A percentile compares a stretch with the other conserved stretches of the same genome.
phyloP scores from a whole-genome alignment of 2,797 vertebrate species.

The Eidolon dupreanum region DNA sequence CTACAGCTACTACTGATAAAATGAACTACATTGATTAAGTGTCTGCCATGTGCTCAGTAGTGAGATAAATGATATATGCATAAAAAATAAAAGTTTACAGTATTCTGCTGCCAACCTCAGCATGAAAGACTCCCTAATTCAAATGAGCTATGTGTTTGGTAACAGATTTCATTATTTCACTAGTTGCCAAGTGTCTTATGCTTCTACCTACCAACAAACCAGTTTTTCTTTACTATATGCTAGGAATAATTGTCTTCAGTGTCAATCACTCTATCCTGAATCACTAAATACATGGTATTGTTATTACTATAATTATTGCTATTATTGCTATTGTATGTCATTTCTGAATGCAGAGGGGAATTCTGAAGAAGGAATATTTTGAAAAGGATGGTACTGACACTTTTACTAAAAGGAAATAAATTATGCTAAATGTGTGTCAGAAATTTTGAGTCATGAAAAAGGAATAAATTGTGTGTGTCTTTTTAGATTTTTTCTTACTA shows the following conservation, averaged over 20 bases:
- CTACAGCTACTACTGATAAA: background rate
- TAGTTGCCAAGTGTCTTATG: slow-evolving; percentile 60
- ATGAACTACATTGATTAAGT: background rate
- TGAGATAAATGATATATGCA: background rate
- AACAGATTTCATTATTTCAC: slow-evolving; percentile 66
- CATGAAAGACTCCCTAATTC: background rate
- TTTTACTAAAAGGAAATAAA: slow-evolving; percentile 72
- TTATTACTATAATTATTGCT: slow-evolving; percentile 79
- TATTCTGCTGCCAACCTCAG: background rate
- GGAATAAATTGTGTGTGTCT: slow-evolving; percentile 60
- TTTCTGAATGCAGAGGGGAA: slow-evolving; percentile 69
- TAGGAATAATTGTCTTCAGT: slow-evolving; percentile 54
- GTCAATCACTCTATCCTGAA: slow-evolving; percentile 71
- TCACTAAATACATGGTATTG: slow-evolving; percentile 73
- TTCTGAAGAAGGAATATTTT: slow-evolving; percentile 75
- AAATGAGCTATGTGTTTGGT: slow-evolving; percentile 54
- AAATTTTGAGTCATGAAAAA: slow-evolving; percentile 68
- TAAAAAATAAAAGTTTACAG: background rate
- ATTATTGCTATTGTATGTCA: slow-evolving; percentile 73
- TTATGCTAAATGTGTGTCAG: slow-evolving; percentile 71
- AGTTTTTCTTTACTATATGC: slow-evolving; percentile 77
- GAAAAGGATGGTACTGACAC: slow-evolving; percentile 72
- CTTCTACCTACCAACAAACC: slow-evolving; percentile 67
- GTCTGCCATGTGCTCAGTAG: background rate
- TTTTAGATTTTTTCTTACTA: slow-evolving; percentile 57